Evolutionary conservation across 2,113 vertebrate genomes (phyloP).

Genomic region (Stegastes partitus): DNA sequence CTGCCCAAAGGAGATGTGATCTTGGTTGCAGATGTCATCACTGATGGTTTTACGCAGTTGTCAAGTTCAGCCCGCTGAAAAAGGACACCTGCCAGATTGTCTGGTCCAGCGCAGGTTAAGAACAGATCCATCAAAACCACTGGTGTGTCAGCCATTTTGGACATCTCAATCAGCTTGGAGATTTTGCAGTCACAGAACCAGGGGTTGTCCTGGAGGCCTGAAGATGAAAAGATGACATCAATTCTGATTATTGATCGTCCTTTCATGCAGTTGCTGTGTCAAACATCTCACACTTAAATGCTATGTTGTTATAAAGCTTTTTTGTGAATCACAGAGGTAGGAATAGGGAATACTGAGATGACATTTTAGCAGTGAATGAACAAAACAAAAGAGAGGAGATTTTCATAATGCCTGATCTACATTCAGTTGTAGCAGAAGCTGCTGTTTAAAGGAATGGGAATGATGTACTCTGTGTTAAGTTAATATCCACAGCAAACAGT

Average conservation of each 20-base stretch:
- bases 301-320: background rate
- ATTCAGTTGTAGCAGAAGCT: background rate
- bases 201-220: slow-evolving; percentile 97
- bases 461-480: too few relatives aligned
- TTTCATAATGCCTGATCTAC: too few relatives aligned
- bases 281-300: background rate
- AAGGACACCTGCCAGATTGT: slow-evolving; percentile 88
- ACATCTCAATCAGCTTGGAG: slow-evolving; percentile 93
- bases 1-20: slow-evolving; percentile 93
- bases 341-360: background rate
- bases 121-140: slow-evolving; percentile 91
- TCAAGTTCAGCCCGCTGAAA: slow-evolving; percentile 93
- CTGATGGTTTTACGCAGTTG: slow-evolving; percentile 91
- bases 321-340: background rate
- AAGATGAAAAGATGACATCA: slow-evolving; percentile 17
- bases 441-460: too few relatives aligned
- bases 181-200: slow-evolving; percentile 97
- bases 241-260: background rate
- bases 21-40: slow-evolving; percentile 96
- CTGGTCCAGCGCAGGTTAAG: slow-evolving; percentile 90
- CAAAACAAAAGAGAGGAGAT: background rate
- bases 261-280: background rate
- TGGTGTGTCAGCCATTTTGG: slow-evolving; percentile 85
- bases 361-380: too few relatives aligned
- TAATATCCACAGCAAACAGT: too few relatives aligned